phyloP scores from a whole-genome alignment of 2,888 invertebrate genomes.

The Selenia dentaria region DNA sequence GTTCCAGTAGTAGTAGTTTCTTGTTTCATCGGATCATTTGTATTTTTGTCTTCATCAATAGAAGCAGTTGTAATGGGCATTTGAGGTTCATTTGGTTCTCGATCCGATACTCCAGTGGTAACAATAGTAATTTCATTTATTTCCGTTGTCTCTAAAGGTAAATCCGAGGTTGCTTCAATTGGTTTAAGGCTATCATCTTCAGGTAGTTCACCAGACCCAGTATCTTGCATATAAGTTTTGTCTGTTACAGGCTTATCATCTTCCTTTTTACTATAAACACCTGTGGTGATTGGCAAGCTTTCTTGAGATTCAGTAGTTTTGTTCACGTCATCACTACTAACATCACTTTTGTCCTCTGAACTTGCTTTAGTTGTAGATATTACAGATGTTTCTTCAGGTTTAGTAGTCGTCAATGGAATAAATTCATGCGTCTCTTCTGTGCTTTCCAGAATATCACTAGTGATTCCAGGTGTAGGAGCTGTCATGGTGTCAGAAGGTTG shows the following conservation, averaged over 20 bases:
- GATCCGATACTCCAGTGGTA: background rate
- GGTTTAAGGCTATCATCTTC: constrained; percentile 29
- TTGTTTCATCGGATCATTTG: constrained; percentile 9
- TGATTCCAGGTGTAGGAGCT: constrained; percentile 4
- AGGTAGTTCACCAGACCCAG: constrained; percentile 30
- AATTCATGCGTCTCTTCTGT: constrained; percentile 30
- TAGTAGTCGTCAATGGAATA: constrained; percentile 20
- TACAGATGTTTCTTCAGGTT: constrained; percentile 16
- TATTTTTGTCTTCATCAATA: constrained; percentile 11
- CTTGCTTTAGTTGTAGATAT: constrained; percentile 5
- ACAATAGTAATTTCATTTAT: background rate
- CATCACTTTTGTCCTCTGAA: constrained; percentile 8
- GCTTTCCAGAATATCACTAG: constrained; percentile 16
- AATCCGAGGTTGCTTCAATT: too few relatives aligned
- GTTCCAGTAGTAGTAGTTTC: constrained; percentile 6
- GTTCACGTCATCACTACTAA: constrained; percentile 6
- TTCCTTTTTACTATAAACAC: constrained; percentile 22
- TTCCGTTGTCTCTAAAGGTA: constrained; percentile 9
- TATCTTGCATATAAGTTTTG: constrained; percentile 19
- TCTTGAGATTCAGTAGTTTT: constrained; percentile 14
- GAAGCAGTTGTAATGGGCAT: constrained; percentile 13
- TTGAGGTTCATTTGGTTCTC: constrained; percentile 4
- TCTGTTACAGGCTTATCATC: constrained; percentile 23
- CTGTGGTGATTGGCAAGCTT: constrained; percentile 8
- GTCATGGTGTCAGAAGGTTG: constrained; percentile 20